Conservation (phyloP, 1,140 invertebrate genomes). For the Magallana ariakensis region DNA sequence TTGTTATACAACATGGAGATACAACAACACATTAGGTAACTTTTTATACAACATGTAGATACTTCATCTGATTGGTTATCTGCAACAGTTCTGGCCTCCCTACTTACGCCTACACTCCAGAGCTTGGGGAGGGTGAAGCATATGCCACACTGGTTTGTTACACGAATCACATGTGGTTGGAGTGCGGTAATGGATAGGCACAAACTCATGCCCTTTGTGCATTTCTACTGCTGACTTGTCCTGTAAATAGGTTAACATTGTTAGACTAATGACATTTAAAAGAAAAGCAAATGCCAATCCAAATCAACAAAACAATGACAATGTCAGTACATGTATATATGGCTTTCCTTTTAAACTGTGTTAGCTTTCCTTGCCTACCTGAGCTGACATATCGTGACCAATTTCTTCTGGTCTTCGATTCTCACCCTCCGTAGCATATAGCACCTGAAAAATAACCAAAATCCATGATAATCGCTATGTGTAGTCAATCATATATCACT, state of each 20-base stretch:
- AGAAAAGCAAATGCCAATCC: neutral
- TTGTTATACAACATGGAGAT: neutral
- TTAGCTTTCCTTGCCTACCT: neutral
- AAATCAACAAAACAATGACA: neutral
- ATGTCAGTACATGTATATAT: neutral
- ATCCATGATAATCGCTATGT: too few relatives aligned
- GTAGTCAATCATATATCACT: too few relatives aligned
- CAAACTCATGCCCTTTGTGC: conserved; percentile 97
- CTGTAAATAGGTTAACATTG: conserved; percentile 67
- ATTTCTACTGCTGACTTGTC: conserved; percentile 89
- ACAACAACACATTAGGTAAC: neutral
- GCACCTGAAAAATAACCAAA: conserved; percentile 67
- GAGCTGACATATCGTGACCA: neutral
- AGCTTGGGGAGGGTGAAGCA: conserved; percentile 97
- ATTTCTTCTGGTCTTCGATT: conserved; percentile 73
- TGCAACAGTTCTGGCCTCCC: too few relatives aligned
- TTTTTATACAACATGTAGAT: neutral
- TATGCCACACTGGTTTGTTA: conserved; percentile 97
- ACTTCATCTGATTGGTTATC: too few relatives aligned
- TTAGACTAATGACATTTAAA: neutral
- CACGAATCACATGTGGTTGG: conserved; percentile 98
- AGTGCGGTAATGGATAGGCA: conserved; percentile 98
- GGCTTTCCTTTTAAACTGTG: neutral
- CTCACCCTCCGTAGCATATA: conserved; percentile 79
- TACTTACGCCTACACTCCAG: conserved; percentile 95